Conservation (phyloP, 2,888 invertebrate genomes). For the Drosophila merina region DNA sequence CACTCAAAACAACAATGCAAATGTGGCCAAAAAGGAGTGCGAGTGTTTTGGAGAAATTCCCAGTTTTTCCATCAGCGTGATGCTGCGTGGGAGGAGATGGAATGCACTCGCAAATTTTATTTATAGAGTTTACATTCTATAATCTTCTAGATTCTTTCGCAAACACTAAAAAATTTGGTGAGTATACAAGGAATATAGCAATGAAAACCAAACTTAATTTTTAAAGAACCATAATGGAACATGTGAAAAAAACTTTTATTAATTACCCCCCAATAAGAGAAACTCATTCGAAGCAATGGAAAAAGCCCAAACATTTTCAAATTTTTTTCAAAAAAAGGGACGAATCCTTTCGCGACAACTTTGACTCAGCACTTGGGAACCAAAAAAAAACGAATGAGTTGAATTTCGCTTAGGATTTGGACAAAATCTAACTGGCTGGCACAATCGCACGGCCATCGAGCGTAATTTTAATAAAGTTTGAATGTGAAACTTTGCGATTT, state of each 20-base stretch:
- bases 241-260: neutral
- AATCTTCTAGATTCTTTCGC: constrained; percentile 17
- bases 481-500: constrained; percentile 76
- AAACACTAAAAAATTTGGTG: neutral
- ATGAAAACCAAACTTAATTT: too few species aligned
- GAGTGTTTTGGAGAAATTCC: constrained; percentile 17
- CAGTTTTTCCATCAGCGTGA: neutral
- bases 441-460: constrained; percentile 64
- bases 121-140: neutral
- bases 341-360: constrained; percentile 21
- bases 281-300: neutral
- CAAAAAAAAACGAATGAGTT: neutral
- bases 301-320: neutral
- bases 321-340: neutral
- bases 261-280: neutral
- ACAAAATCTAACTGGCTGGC: constrained; percentile 1
- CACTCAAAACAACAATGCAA: constrained; percentile 77
- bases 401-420: neutral
- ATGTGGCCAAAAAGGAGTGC: constrained; percentile 47
- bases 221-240: too few species aligned
- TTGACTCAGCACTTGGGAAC: constrained; percentile 37
- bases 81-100: constrained; percentile 21
- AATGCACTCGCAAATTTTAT: constrained; percentile 27
- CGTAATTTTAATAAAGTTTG: constrained; percentile 78
- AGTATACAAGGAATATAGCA: neutral